Evolutionary conservation across 2,797 vertebrate genomes (phyloP).

Genomic region (Epinephelus coioides): DNA sequence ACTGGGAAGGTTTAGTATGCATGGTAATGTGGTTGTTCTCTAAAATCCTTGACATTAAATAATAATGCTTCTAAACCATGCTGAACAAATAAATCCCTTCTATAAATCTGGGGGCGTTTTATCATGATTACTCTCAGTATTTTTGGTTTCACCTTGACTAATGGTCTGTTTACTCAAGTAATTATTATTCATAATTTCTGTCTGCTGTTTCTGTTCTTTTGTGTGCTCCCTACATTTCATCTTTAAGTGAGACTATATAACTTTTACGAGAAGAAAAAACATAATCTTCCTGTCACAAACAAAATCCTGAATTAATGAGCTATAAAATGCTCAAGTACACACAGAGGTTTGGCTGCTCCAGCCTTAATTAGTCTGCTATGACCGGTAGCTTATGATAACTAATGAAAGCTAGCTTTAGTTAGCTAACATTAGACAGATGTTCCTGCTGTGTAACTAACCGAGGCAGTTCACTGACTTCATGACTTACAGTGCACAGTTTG

Average conservation of each 20-base stretch:
- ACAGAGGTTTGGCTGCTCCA: neutral
- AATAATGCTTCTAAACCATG: constrained; percentile 1
- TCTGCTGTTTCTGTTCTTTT: neutral
- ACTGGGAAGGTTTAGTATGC: neutral
- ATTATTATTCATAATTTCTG: neutral
- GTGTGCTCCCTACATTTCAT: neutral
- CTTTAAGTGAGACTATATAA: neutral
- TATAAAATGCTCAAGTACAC: neutral
- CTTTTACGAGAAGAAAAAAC: neutral
- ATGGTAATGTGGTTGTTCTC: neutral
- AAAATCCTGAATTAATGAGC: neutral
- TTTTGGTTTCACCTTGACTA: constrained; percentile 15
- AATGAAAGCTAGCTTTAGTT: neutral
- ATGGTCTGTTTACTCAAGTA: neutral
- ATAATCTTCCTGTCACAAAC: too few relatives aligned
- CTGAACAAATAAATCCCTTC: neutral
- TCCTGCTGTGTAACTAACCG: too few relatives aligned
- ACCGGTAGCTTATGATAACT: neutral
- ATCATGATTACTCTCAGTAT: constrained; percentile 9
- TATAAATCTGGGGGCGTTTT: neutral
- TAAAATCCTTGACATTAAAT: constrained; percentile 15
- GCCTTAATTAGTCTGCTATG: too few relatives aligned
- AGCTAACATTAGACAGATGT: neutral
- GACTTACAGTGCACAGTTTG: too few relatives aligned
- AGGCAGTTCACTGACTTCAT: too few relatives aligned